Evolutionary conservation across 2,797 vertebrate species (phyloP), one percentile per base, ranked within the genome.

Genomic region (Thaleichthys pacificus): DNA sequence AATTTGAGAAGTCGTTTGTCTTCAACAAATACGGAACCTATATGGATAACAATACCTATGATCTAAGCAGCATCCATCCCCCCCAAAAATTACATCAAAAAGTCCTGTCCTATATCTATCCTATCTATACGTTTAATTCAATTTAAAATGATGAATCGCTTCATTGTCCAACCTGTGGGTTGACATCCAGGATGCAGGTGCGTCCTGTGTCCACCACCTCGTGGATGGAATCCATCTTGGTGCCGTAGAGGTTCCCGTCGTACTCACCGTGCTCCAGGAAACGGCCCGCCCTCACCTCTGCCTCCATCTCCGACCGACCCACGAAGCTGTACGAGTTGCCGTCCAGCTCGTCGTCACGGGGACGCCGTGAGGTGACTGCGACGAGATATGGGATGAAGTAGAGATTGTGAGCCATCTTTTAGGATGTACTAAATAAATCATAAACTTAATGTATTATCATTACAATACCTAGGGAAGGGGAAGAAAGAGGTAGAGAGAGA

Each of bases 211-310:
- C 89, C 81, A 98, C 96, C 85, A 98, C 97, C 87, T 97, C 95
- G 30, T 97, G 96, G 81, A 99, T 97, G 80, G 97, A 98, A 77
- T 97, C 94, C 0, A 99, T 99, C 91, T 98, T 99, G 51, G 97
- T 99, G 80, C 98, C 98, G 35, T 99, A 99, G 68, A 99, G 95
- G 89, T 99, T 99, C 42, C 96, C 96, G 73, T 99, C 98, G 6
- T 99, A 99, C 79, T 99, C 97, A 6, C 98, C 97, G 68, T 98
- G 97, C 85, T 99, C 98, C 89, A 99, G 90, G 79, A 97, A 99
- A 38, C 95, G 94, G n/a, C 96, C 95, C 28, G 93, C 93, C 86
- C 96, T 98, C 84, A 99, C 94, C 71, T 99, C 98, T 2, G 61
- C 89, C 88, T 99, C 97, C 97, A 99, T 99, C 87, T 99, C 98